Conservation (phyloP, 2,888 invertebrate genomes). For the Agrochola macilenta region DNA sequence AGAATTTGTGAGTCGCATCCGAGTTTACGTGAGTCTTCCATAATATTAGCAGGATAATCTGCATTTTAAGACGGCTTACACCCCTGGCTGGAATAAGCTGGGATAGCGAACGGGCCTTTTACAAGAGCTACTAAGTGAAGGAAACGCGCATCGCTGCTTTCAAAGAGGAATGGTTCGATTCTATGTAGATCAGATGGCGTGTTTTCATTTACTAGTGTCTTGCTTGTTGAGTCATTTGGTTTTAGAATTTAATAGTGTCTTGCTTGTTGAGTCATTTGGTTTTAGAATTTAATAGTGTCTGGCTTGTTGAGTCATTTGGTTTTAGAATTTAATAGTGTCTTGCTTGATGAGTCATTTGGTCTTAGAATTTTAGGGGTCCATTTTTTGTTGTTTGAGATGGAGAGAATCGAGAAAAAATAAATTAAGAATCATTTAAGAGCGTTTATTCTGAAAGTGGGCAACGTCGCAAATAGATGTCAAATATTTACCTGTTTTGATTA, state of each 20-base stretch:
- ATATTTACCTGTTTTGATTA: too few species aligned
- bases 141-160: conserved; percentile 61
- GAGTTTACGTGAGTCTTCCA: conserved; percentile 65
- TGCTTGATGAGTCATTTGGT: neutral
- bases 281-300: neutral
- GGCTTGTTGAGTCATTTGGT: neutral
- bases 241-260: conserved; percentile 12
- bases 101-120: conserved; percentile 59
- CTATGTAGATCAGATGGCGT: neutral
- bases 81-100: conserved; percentile 68
- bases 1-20: conserved; percentile 57
- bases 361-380: neutral
- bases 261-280: neutral
- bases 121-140: conserved; percentile 66
- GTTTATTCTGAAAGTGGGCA: too few species aligned
- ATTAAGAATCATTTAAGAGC: neutral
- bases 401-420: neutral
- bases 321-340: too few species aligned
- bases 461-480: too few species aligned
- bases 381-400: neutral
- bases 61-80: conserved; percentile 68
- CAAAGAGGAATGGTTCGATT: conserved; percentile 54
- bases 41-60: conserved; percentile 73
- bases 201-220: conserved; percentile 38
- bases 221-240: too few species aligned